A percentile compares a stretch with the other conserved stretches of the same genome.
phyloP scores from a whole-genome alignment of 1,140 invertebrate genomes.

The Linepithema humile region DNA sequence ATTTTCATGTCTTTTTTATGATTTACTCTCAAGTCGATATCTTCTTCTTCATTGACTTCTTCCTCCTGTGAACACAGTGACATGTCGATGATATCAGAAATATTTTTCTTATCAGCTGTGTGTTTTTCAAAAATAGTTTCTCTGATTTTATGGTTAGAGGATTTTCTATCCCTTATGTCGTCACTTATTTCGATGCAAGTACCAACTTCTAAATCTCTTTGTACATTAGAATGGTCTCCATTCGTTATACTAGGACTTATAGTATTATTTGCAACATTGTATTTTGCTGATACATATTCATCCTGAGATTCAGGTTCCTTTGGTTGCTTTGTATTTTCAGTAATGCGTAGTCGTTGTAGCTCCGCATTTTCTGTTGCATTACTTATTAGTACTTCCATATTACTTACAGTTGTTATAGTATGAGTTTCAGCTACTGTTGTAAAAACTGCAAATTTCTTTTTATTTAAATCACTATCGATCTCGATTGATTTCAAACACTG shows the following conservation, averaged over 20 bases:
- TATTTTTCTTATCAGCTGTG: slow-evolving; percentile 60
- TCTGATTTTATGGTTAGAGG: slow-evolving; percentile 55
- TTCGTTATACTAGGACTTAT: slow-evolving; percentile 40
- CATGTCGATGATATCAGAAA: slow-evolving; percentile 53
- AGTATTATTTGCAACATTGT: slow-evolving; percentile 7
- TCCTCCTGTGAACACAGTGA: slow-evolving; percentile 43
- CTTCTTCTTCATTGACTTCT: slow-evolving; percentile 7
- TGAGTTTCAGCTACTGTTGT: slow-evolving; percentile 1
- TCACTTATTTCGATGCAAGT: slow-evolving; percentile 40
- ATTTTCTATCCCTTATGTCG: slow-evolving; percentile 21
- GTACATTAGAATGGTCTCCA: slow-evolving; percentile 40
- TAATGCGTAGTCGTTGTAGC: neutral
- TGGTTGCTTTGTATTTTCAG: slow-evolving; percentile 16
- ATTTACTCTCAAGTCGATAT: slow-evolving; percentile 6
- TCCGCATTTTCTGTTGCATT: neutral
- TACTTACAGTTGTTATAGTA: neutral
- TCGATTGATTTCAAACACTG: neutral
- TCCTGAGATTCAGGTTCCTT: slow-evolving; percentile 24
- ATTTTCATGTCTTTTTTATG: neutral
- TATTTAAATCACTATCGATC: neutral
- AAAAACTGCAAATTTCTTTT: slow-evolving; percentile 18
- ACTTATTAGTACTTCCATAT: neutral
- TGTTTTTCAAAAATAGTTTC: slow-evolving; percentile 68
- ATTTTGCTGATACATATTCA: slow-evolving; percentile 45
- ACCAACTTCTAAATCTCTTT: slow-evolving; percentile 59